Base-by-base conservation (phyloP, 2,888 invertebrate species). In the Ophion costatus region DNA sequence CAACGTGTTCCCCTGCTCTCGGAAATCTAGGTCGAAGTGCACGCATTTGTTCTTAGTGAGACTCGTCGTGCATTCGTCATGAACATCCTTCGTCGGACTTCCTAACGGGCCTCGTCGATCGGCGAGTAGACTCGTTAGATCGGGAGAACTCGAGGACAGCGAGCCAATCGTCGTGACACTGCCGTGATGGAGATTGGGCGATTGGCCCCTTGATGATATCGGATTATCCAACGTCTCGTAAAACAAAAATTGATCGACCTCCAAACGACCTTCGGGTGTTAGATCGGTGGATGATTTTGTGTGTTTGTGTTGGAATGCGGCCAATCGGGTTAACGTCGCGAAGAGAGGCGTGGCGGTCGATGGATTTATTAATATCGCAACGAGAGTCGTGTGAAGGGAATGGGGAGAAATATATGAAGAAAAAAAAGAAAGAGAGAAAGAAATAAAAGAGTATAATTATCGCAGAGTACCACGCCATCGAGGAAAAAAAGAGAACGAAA, bases 381-480 rank as follows among this genome's bases (percentile, higher is more conserved):
- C 77, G 70, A 76, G 67, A 67, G 22, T 73, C 24, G 33, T 71
- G 79, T 64, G 69, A 70, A 22, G 66, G 59, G 74, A 56, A 61
- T 14, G 45, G 76, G 76, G 45, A 45, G 14, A 67, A 70, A 70
- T 56, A 73, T 59, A 69, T 73, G 56, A 69, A 83, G 83, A 82
- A 80, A 70, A 80, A 77, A 80, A 74, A 70, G 56, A 73, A 83
- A 84, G 64, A 71, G 66, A 86, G 63, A 86, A 64, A 87, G 64
- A 83, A 82, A 87, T 14, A 76, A 64, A 80, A 80, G 42, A 61
- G 67, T 82, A 51, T 79, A 82, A 82, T 80, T 63, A 83, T 66
- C 76, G 75, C 64, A 77, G 85, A 80, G 77, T 84, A 77, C 76
- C 85, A 61, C 82, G 79, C 67, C 56, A 82, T 80, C 79, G 82